Evolutionary conservation across 1,140 invertebrate genomes (phyloP), one percentile per base, ranked within the genome.

Genomic region (Drosophila seguyi): DNA sequence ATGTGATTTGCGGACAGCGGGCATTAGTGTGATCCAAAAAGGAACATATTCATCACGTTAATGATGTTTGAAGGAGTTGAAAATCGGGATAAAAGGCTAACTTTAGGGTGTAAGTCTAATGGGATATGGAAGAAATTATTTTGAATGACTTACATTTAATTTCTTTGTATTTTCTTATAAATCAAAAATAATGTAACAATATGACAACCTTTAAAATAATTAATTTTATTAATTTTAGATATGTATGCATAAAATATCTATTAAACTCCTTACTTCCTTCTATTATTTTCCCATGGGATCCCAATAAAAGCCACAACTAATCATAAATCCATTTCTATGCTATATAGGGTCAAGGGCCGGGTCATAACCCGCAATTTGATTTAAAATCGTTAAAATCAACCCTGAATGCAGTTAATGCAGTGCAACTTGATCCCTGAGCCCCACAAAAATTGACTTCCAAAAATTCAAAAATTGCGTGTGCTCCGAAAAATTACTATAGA

Each of bases 361-460:
- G 20, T 45, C 44, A 47, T 47, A 25, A 25, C 68, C 71, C 47
- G 31, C 71, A 57, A 61, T 60, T 42, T 16, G 6, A 48, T 48
- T 84, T 80, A 69, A 84, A 72, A 68, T 58, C 59, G 58, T 84
- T 77, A 84, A 84, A 79, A 53, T 61, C 60, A 72, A 68, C 71
- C 52, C 8, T 13, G 29, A 60, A 53, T 60, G 16, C 63, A 68
- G 38, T 63, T 75, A 60, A 58, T 52, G 68, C 42, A 41, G n/a
- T 31, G 25, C 27, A 63, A 42, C 34, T 18, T 18, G 25, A 67
- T 45, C 39, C 41, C n/a, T 18, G 0, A 16, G 27, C 34, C 31
- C 27, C 68, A 34, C 63, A 67, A 20, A 62, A 69, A 79, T 84
- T 65, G 57, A 60, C 60, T 62, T 69, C 42, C 52, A 22, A 50